phyloP scores from a whole-genome alignment of 1,140 invertebrate genomes.

The Tribolium madens region DNA sequence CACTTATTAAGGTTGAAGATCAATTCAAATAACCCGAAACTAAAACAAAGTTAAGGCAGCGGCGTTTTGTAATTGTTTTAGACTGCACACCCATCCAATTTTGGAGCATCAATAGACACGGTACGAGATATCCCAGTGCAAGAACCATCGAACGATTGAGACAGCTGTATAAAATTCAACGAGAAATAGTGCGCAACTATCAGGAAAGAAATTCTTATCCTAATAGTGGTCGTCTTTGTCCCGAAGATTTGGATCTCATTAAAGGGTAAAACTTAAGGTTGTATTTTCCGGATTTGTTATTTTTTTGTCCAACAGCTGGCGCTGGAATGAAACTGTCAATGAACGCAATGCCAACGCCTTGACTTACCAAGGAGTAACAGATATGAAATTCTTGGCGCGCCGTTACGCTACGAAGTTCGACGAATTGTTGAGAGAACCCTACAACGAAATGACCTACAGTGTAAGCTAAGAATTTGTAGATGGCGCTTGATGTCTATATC shows the following conservation, averaged over 20 bases:
- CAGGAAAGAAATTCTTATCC: conserved; percentile 63
- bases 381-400: conserved; percentile 72
- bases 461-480: conserved; percentile 55
- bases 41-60: neutral
- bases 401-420: conserved; percentile 72
- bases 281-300: conserved; percentile 15
- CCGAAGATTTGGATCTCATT: conserved; percentile 70
- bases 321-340: conserved; percentile 71
- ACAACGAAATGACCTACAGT: conserved; percentile 63
- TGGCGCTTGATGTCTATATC: neutral
- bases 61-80: conserved; percentile 59
- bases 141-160: conserved; percentile 68
- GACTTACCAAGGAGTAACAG: conserved; percentile 72
- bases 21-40: conserved; percentile 17
- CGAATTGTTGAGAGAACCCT: conserved; percentile 66
- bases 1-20: conserved; percentile 23
- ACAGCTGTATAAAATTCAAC: conserved; percentile 68
- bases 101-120: conserved; percentile 75
- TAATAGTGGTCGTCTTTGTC: conserved; percentile 69
- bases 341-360: conserved; percentile 69
- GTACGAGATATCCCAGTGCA: conserved; percentile 72
- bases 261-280: conserved; percentile 59
- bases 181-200: conserved; percentile 72
- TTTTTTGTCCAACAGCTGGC: conserved; percentile 66
- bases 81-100: conserved; percentile 73